Base-by-base conservation (phyloP, 2,888 invertebrate genomes). In the Syritta pipiens region DNA sequence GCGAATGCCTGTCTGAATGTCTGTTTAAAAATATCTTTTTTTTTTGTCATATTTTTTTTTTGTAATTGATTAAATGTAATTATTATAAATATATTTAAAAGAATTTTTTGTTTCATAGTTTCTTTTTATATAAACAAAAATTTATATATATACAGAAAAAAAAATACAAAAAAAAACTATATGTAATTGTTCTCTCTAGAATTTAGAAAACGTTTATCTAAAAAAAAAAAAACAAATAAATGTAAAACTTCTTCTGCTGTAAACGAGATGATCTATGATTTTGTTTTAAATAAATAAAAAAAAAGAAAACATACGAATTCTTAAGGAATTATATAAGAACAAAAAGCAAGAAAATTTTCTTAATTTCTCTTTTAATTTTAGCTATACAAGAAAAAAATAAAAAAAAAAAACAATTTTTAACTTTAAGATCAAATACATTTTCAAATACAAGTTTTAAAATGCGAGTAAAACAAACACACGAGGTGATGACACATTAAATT, bases 1-100 rank as follows among this genome's bases (percentile, higher is more conserved):
- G 71, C 68, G 68, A 62, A 60, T 75, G 68, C 44, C 30, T 69
- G 69, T 68, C 49, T 57, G 76, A 63, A 57, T 75, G 76, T 76
- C 44, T 63, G 57, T 68, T 67, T 44, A 42, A 48, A 51, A 24
- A 37, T 7, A 37, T 12, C 37, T 37, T 9, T 37, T 37, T 37
- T 17, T 17, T 14, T 37, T 37, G 14, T 37, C n/a, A 42, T 42
- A 28, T 9, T 28, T 65, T 44, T 49, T 46, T 6, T 65, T 65
- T 24, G 19, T 44, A 42, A 22, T 19, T 26, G 24, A 48, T 59
- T 49, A 14, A 48, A 32, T 63, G 71, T 77, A 77, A 65, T 69
- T 59, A 65, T n/a, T n/a, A n/a, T n/a, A n/a, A n/a, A n/a, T n/a
- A n/a, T 62, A 67, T 67, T 65, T 44, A 68, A 62, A n/a, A n/a